Conservation (phyloP, 30 jellyfish, hydroid and myxozoan species). For the Aurelia coerulea region DNA sequence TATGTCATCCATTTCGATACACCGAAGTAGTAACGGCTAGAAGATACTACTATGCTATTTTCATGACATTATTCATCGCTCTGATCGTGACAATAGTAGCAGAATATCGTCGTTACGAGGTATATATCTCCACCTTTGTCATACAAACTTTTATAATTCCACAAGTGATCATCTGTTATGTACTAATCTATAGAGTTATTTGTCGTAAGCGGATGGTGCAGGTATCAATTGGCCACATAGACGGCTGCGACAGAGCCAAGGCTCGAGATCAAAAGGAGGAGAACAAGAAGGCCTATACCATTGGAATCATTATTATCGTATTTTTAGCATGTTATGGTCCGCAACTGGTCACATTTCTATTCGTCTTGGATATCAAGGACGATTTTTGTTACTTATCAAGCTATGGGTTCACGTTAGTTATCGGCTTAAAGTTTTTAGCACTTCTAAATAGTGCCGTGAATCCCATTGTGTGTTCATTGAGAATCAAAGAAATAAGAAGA, state of each 20-base stretch:
- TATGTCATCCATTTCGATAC: constrained; percentile 13
- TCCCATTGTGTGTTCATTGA: too few species aligned
- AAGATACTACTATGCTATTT: background rate
- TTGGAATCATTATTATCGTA: constrained; percentile 5
- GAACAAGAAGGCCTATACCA: constrained; percentile 9
- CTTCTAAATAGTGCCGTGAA: too few species aligned
- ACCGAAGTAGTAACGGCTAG: background rate
- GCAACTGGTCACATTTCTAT: background rate
- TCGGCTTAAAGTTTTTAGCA: too few species aligned
- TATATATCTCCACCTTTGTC: background rate
- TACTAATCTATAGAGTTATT: constrained; percentile 1
- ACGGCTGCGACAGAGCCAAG: background rate
- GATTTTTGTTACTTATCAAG: too few species aligned
- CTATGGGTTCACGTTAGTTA: too few species aligned
- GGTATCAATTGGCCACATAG: background rate
- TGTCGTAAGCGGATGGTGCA: background rate
- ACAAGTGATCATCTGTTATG: background rate
- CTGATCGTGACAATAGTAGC: background rate
- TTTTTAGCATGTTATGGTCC: constrained; percentile 4
- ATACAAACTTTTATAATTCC: background rate
- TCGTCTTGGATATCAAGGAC: too few species aligned
- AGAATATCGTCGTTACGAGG: background rate
- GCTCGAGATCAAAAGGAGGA: constrained; percentile 7
- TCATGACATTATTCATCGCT: background rate
- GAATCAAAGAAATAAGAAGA: too few species aligned